Base-by-base conservation (phyloP, 2,888 invertebrate species). In the Sceliomorpha sp. region DNA sequence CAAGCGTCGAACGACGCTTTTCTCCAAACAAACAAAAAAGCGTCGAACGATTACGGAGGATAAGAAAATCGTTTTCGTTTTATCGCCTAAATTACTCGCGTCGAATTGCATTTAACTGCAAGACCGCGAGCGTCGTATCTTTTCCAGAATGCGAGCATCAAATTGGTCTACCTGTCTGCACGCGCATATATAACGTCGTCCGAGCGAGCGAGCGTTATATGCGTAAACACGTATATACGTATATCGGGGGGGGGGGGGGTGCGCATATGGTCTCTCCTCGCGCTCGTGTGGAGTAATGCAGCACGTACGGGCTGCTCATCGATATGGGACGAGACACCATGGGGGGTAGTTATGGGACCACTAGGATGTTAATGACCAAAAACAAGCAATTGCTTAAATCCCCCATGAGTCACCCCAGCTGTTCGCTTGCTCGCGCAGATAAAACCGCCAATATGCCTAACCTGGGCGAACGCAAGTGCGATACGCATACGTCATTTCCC, bases 361-460 rank as follows among this genome's bases (percentile, higher is more conserved):
- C 82, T 85, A 87, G 84, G 86, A 86, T 86, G 87, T 87, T 87
- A 87, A 87, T 87, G 87, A 87, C 87, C 87, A 87, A 87, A 87
- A 87, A 87, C 87, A 87, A 86, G 87, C 86, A 87, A 87, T 86
- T 85, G 86, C 83, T 81, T 84, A 87, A 87, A 87, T 87, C 87
- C 87, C 81, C 83, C 82, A 86, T 87, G 87, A 87, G 87, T 87
- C 87, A 87, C 87, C 86, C 86, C 79, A 82, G 83, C 86, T 87
- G 87, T 87, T 86, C 73, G 74, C 75, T 78, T 70, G 77, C 82
- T 74, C 76, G 77, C 79, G 77, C 77, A 83, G 86, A 86, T 85
- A 87, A 82, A 81, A 82, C 72, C 80, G 80, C 81, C 83, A 83
- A 84, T 85, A 84, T 86, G 86, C 84, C 80, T 73, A 73, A 73